Conservation (phyloP, 2,113 vertebrate genomes). For the Microtus oregoni region DNA sequence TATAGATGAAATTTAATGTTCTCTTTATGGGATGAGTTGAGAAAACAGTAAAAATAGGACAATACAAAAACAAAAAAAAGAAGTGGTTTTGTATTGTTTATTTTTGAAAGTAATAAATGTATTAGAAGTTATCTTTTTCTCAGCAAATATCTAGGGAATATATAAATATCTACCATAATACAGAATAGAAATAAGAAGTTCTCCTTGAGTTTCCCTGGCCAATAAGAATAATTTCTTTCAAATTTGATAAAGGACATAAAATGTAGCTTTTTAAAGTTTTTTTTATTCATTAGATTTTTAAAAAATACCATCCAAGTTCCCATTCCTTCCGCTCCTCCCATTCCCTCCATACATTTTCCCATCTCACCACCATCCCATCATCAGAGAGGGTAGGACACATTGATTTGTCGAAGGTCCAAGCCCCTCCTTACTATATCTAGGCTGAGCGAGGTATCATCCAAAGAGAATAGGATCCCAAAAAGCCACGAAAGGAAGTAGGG, state of each 20-base stretch:
- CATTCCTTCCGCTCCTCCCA: too few species aligned
- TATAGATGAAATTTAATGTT: background rate
- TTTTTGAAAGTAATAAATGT: background rate
- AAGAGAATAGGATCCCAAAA: too few species aligned
- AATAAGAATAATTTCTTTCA: background rate
- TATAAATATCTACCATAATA: background rate
- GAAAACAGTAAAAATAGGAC: background rate
- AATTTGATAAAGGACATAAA: background rate
- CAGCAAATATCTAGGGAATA: background rate
- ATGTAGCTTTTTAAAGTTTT: too few species aligned
- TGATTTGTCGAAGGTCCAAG: too few species aligned
- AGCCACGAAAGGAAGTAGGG: too few species aligned
- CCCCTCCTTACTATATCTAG: too few species aligned
- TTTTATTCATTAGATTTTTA: too few species aligned
- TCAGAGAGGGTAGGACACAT: too few species aligned
- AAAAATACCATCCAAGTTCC: too few species aligned
- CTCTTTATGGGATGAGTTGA: background rate
- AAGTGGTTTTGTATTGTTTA: background rate
- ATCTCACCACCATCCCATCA: too few species aligned
- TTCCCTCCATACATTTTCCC: too few species aligned
- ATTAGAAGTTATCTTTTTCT: background rate
- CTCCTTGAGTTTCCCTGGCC: background rate
- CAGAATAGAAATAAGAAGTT: background rate
- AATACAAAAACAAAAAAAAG: background rate
- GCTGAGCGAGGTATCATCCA: too few species aligned